Evolutionary conservation across 2,888 invertebrate species (phyloP).

Genomic region (Zaprionus bogoriensis): DNA sequence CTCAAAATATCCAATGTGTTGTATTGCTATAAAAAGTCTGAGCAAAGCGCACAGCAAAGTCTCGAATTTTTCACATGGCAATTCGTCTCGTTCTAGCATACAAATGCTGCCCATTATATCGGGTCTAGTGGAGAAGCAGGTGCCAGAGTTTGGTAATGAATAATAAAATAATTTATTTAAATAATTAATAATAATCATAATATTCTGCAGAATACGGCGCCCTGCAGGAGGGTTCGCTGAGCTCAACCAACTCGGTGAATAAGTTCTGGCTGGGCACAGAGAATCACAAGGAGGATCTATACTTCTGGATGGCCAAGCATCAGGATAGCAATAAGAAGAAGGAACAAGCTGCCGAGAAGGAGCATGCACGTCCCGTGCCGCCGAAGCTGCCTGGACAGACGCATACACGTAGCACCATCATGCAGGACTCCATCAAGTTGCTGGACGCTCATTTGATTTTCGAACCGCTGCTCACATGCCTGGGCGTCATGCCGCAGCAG

Average conservation of each 20-base stretch:
- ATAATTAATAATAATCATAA: not conserved
- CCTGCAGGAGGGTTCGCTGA: slow-evolving; percentile 89
- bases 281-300: slow-evolving; percentile 92
- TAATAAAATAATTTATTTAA: not conserved
- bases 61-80: slow-evolving; percentile 81
- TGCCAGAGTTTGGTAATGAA: slow-evolving; percentile 81
- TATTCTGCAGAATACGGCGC: slow-evolving; percentile 87
- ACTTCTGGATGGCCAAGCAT: slow-evolving; percentile 98
- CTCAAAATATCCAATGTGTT: slow-evolving; percentile 16
- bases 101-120: slow-evolving; percentile 83
- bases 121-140: slow-evolving; percentile 82
- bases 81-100: slow-evolving; percentile 83
- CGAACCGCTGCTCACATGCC: slow-evolving; percentile 93
- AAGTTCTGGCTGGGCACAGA: slow-evolving; percentile 82
- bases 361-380: slow-evolving; percentile 84
- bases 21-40: slow-evolving; percentile 36
- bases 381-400: slow-evolving; percentile 83
- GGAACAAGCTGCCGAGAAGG: slow-evolving; percentile 83
- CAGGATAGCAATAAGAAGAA: slow-evolving; percentile 84
- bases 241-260: slow-evolving; percentile 83
- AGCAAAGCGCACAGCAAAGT: slow-evolving; percentile 76
- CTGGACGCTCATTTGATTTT: slow-evolving; percentile 97
- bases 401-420: slow-evolving; percentile 86
- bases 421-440: slow-evolving; percentile 92
- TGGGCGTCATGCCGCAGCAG: slow-evolving; percentile 96